phyloP scores from a whole-genome alignment of 92 coral and sea anemone species.

The Parazoanthus swiftii region DNA sequence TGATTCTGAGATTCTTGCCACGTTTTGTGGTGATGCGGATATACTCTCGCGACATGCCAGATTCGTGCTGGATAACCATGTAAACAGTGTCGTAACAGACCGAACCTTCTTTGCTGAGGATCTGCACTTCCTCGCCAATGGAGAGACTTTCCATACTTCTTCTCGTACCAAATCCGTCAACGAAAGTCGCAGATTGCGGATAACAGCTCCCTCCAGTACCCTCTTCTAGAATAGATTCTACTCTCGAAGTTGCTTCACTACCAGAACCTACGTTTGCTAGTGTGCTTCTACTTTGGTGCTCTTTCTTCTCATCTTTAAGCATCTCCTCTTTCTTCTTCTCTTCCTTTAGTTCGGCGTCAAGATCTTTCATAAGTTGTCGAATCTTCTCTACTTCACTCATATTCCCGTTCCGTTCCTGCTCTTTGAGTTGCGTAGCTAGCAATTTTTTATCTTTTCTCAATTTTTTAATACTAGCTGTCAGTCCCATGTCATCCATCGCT shows the following conservation, averaged over 20 bases:
- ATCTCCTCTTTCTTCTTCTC: not conserved
- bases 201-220: not conserved
- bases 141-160: constrained; percentile 19
- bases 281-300: not conserved
- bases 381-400: not conserved
- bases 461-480: not conserved
- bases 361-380: not conserved
- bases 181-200: constrained; percentile 43
- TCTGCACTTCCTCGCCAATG: constrained; percentile 44
- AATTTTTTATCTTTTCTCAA: not conserved
- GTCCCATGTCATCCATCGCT: constrained; percentile 21
- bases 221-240: not conserved
- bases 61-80: constrained; percentile 40
- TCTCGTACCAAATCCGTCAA: constrained; percentile 8
- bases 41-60: constrained; percentile 24
- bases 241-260: constrained; percentile 7
- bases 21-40: constrained; percentile 23
- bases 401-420: not conserved
- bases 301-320: not conserved
- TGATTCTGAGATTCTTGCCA: constrained; percentile 41
- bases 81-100: not conserved
- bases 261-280: not conserved
- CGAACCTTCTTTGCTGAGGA: not conserved
- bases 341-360: not conserved
- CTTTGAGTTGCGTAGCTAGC: not conserved